Conservation (phyloP, 53 echinoderm and acorn worm genomes). For the Stichopus horrens region DNA sequence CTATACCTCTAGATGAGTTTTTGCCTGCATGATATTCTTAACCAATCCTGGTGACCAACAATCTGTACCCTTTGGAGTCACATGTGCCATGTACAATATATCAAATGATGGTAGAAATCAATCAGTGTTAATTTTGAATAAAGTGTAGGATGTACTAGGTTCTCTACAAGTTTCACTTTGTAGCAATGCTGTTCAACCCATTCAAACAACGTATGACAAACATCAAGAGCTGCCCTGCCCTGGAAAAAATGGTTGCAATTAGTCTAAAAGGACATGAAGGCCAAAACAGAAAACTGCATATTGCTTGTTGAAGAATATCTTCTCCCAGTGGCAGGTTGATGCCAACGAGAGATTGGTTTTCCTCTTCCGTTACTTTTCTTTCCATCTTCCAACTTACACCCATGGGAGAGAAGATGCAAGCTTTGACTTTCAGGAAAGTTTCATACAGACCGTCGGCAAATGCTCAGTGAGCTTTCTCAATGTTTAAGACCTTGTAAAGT, state of each 20-base stretch:
- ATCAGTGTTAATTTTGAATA: too few species aligned
- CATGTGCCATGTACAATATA: too few species aligned
- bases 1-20: too few species aligned
- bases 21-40: too few species aligned
- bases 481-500: too few species aligned
- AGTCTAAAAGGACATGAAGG: background rate
- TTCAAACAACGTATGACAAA: background rate
- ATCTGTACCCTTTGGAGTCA: too few species aligned
- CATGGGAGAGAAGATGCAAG: constrained; percentile 1
- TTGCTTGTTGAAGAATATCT: constrained; percentile 14
- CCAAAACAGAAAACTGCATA: background rate
- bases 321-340: background rate
- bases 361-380: constrained; percentile 30
- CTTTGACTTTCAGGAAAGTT: constrained; percentile 44
- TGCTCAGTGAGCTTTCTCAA: too few species aligned
- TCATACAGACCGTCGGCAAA: background rate
- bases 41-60: too few species aligned
- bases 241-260: background rate
- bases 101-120: too few species aligned
- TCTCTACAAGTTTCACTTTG: too few species aligned
- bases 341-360: background rate
- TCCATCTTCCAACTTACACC: constrained; percentile 31
- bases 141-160: too few species aligned
- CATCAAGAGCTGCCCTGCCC: background rate
- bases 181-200: background rate